Base-by-base conservation (phyloP, 2,888 invertebrate genomes). In the Scaptodrosophila latifasciaeformis region DNA sequence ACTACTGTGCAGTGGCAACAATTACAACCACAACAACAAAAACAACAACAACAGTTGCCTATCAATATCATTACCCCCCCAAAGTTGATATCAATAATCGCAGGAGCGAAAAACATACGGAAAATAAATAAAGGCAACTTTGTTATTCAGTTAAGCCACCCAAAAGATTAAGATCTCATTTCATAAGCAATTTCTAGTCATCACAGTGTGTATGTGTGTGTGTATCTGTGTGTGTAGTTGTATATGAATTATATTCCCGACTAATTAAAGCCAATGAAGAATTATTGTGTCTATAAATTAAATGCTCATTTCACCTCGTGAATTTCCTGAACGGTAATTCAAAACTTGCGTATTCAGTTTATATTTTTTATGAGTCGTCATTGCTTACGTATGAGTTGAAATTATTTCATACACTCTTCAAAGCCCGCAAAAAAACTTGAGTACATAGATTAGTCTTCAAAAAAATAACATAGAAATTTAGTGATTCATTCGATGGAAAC, bases 251-350 rank as follows among this genome's bases (percentile, higher is more conserved):
- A 48, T 62, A 51, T 65, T 61, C 43, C 54, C 45, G 24, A 51
- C 63, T 74, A 67, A 75, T 77, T 80, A 65, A 75, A 67, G 47
- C 48, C 80, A 77, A 65, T 77, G 59, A 67, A 63, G 62, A 67
- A 59, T 49, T 74, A 65, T 67, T 52, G 56, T 43, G 63, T 54
- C 53, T 54, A 79, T 74, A 76, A 67, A 72, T 72, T 57, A 39
- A 45, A 48, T 15, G 54, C 34, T 45, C n/a, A 29, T 54, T 49
- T n/a, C n/a, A 49, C 30, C 18, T 29, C 10, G 37, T 37, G 15
- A 15, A 15, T 37, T 37, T 37, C 37, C 3, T 27, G 27, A 5
- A 9, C 27, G 5, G 49, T 49, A 18, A 27, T 45, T 45, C 10
- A 37, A 34, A 37, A 37, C 17, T 37, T 37, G 37, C 37, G 37